Percentiles rank a stretch among this genome's conserved stretches.
Evolutionary conservation across 2,888 invertebrate species (phyloP).

Genomic region (Amphipoea lucens): DNA sequence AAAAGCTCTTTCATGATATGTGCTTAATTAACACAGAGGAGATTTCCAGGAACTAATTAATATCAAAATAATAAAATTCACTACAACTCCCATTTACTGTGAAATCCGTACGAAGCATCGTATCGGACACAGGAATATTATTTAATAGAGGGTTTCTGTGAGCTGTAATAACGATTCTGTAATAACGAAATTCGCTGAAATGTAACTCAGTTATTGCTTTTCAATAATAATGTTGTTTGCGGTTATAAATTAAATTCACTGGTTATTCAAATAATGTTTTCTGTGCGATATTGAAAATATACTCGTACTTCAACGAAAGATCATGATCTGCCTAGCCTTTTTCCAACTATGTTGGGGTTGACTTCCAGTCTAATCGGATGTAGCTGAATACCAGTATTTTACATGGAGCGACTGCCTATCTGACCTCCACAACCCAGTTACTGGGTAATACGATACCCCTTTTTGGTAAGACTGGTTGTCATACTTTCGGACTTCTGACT

Average conservation of each 20-base stretch:
- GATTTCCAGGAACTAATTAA: not conserved
- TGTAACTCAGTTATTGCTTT: constrained; percentile 7
- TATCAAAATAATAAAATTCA: constrained; percentile 5
- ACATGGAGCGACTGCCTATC: no score
- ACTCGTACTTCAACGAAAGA: no score
- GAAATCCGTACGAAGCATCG: constrained; percentile 10
- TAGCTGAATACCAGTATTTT: no score
- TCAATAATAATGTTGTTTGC: constrained; percentile 10
- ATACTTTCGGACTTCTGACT: no score
- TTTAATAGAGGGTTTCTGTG: constrained; percentile 1
- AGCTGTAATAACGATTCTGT: constrained; percentile 7
- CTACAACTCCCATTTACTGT: not conserved
- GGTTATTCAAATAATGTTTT: constrained; percentile 2
- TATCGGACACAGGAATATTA: not conserved
- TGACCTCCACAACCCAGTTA: no score
- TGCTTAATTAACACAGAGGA: not conserved
- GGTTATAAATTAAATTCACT: constrained; percentile 22
- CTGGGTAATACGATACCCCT: no score
- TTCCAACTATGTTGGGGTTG: no score
- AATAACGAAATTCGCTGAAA: constrained; percentile 15
- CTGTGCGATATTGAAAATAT: not conserved
- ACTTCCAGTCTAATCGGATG: no score
- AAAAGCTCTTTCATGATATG: not conserved
- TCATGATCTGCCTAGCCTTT: no score
- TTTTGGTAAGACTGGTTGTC: no score